phyloP scores from a whole-genome alignment of 2,113 vertebrate species.

The Cephalopterus ornatus region DNA sequence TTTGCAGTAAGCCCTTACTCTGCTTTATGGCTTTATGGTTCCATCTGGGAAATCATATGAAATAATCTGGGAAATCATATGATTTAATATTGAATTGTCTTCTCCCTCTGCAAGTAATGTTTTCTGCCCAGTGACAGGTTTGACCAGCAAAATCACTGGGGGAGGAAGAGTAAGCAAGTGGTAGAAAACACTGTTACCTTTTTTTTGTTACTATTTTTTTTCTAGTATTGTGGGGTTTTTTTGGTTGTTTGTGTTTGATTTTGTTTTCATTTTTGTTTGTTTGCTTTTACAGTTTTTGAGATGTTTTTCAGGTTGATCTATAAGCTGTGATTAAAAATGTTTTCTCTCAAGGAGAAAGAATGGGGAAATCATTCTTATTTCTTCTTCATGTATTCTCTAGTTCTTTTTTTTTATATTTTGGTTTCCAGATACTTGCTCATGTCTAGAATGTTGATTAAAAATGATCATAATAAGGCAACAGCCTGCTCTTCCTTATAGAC shows the following conservation, averaged over 20 bases:
- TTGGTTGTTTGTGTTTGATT: not conserved
- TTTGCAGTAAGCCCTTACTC: constrained; percentile 4
- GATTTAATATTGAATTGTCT: not conserved
- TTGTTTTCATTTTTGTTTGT: not conserved
- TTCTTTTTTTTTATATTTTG: not conserved
- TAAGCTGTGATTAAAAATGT: rapidly evolving
- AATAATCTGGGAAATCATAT: not conserved
- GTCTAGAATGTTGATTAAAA: not conserved
- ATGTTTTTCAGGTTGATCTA: not conserved
- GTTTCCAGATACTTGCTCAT: not conserved
- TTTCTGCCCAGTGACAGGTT: not conserved
- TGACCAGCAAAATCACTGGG: not conserved
- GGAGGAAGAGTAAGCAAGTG: not conserved
- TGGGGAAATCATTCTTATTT: not conserved
- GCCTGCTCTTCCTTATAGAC: not conserved
- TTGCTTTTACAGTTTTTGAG: not conserved
- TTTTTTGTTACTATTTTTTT: not conserved
- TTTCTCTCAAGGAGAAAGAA: not conserved
- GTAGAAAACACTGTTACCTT: not conserved
- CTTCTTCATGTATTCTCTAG: not conserved
- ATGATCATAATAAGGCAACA: not conserved
- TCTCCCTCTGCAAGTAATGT: not conserved
- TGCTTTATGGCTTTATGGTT: not conserved
- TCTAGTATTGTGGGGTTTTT: rapidly evolving
- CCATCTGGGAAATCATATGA: constrained; percentile 50